A percentile compares a stretch with the other conserved stretches of the same genome.
Conservation (phyloP, 1,140 invertebrate species). For the Mylabris phalerata region DNA sequence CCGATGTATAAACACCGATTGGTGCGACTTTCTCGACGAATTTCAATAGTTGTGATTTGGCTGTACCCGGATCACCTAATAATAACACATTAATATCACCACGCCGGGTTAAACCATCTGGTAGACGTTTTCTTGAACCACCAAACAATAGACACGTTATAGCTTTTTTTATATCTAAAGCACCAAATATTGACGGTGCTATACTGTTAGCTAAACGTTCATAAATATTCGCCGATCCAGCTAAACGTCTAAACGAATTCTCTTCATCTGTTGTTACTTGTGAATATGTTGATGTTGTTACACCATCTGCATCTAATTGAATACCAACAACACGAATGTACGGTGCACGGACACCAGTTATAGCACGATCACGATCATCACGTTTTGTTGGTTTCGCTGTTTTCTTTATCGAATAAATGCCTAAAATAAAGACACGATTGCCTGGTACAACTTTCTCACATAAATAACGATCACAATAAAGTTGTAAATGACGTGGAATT, state of each 20-base stretch:
- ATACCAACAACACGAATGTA: slow-evolving; percentile 94
- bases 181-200: slow-evolving; percentile 96
- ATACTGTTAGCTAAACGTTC: slow-evolving; percentile 86
- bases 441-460: slow-evolving; percentile 96
- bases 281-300: slow-evolving; percentile 53
- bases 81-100: slow-evolving; percentile 97
- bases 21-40: slow-evolving; percentile 96
- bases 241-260: slow-evolving; percentile 81
- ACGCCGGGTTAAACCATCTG: slow-evolving; percentile 89
- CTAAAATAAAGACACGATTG: slow-evolving; percentile 87
- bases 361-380: slow-evolving; percentile 72
- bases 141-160: slow-evolving; percentile 95
- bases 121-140: slow-evolving; percentile 82
- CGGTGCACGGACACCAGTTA: slow-evolving; percentile 86
- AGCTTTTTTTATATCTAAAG: slow-evolving; percentile 93
- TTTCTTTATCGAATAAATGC: slow-evolving; percentile 97
- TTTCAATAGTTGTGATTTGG: slow-evolving; percentile 96
- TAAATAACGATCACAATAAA: slow-evolving; percentile 90
- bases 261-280: slow-evolving; percentile 80
- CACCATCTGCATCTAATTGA: slow-evolving; percentile 73
- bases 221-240: slow-evolving; percentile 79
- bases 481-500: slow-evolving; percentile 92
- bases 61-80: slow-evolving; percentile 97
- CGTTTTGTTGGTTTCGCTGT: slow-evolving; percentile 55
- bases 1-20: slow-evolving; percentile 96